Evolutionary conservation across 1,140 invertebrate species (phyloP).

Genomic region (Drosophila murphyi): DNA sequence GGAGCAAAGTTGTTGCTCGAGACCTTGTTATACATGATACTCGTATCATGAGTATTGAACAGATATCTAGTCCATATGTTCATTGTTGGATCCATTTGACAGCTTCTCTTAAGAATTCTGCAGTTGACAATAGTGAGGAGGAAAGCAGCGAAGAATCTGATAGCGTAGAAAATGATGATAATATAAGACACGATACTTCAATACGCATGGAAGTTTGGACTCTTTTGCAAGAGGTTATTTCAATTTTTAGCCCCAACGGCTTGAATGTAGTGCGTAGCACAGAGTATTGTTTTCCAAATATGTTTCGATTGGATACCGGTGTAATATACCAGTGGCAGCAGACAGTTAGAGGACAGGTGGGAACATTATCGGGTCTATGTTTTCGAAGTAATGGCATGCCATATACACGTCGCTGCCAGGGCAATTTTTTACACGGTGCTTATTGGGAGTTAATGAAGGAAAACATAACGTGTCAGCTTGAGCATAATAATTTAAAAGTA

Average conservation of each 20-base stretch:
- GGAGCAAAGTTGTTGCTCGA: background rate
- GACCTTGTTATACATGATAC: constrained; percentile 65
- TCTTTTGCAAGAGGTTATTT: constrained; percentile 28
- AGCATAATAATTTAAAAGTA: constrained; percentile 10
- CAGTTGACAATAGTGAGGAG: constrained; percentile 40
- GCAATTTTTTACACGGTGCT: constrained; percentile 73
- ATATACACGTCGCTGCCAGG: constrained; percentile 53
- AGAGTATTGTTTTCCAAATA: constrained; percentile 73
- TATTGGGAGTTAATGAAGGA: constrained; percentile 47
- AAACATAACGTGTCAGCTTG: constrained; percentile 7
- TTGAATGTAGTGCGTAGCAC: constrained; percentile 45
- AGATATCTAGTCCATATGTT: background rate
- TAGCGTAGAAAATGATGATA: constrained; percentile 26
- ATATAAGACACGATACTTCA: constrained; percentile 36
- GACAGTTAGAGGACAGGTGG: constrained; percentile 39
- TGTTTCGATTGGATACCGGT: background rate
- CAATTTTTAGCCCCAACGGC: background rate
- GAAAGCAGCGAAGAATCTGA: constrained; percentile 49
- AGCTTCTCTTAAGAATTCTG: constrained; percentile 35
- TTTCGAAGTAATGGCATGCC: constrained; percentile 66
- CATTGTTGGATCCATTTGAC: constrained; percentile 51
- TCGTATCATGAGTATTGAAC: constrained; percentile 53
- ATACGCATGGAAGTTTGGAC: constrained; percentile 33
- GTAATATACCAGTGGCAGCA: constrained; percentile 59
- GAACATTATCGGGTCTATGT: constrained; percentile 58